Conservation (phyloP, 1,140 invertebrate genomes). For the Rhyacophila brunnea region DNA sequence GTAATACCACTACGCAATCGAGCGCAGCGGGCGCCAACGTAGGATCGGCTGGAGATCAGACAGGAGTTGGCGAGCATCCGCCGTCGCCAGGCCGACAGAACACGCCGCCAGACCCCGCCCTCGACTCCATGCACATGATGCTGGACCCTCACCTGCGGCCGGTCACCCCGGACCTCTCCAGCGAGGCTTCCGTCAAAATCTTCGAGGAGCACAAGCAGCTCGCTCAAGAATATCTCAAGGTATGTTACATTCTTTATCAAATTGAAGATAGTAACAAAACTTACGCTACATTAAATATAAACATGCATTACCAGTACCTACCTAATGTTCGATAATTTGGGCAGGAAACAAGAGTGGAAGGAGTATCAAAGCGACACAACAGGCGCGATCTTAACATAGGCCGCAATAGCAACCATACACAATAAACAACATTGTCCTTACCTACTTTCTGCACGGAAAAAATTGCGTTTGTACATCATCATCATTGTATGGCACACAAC, state of each 20-base stretch:
- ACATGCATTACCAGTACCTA: no score
- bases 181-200: slow-evolving; percentile 75
- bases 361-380: no score
- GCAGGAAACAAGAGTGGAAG: no score
- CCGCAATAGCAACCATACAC: no score
- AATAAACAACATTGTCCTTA: background rate
- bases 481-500: no score
- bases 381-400: no score
- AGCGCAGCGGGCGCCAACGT: slow-evolving; percentile 40
- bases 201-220: slow-evolving; percentile 84
- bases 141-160: slow-evolving; percentile 78
- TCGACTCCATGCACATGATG: slow-evolving; percentile 72
- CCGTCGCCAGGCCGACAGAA: slow-evolving; percentile 33
- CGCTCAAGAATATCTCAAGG: slow-evolving; percentile 71
- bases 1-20: slow-evolving; percentile 39
- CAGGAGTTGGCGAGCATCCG: slow-evolving; percentile 22
- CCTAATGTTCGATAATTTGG: no score
- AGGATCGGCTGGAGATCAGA: slow-evolving; percentile 26
- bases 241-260: no score
- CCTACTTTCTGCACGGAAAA: no score
- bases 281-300: no score
- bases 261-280: no score
- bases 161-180: slow-evolving; percentile 73
- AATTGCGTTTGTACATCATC: no score
- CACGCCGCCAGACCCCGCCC: slow-evolving; percentile 55